Evolutionary conservation across 2,888 invertebrate species (phyloP).

Genomic region (Laspeyria flexula): DNA sequence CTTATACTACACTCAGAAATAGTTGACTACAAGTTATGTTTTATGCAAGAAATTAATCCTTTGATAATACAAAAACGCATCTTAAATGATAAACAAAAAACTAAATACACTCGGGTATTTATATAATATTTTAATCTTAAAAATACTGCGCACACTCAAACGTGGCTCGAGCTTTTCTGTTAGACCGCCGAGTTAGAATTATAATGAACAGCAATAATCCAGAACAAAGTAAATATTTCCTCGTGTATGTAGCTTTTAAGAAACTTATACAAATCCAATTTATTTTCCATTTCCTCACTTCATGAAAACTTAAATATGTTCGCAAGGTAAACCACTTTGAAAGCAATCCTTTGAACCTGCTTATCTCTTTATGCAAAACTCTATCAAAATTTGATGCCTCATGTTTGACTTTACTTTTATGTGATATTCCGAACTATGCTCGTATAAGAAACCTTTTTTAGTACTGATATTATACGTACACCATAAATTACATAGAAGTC

Average conservation of each 20-base stretch:
- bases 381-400: conserved; percentile 75
- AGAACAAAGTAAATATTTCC: conserved; percentile 77
- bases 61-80: too few species aligned
- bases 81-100: too few species aligned
- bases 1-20: too few species aligned
- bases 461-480: background rate
- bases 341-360: conserved; percentile 83
- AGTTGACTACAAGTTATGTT: too few species aligned
- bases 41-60: too few species aligned
- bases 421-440: conserved; percentile 16
- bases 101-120: background rate
- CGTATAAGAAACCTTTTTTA: background rate
- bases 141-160: conserved; percentile 30
- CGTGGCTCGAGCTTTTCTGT: conserved; percentile 40
- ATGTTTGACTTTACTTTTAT: conserved; percentile 29
- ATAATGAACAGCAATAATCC: conserved; percentile 64
- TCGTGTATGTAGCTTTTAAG: conserved; percentile 69
- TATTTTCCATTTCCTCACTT: conserved; percentile 85
- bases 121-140: conserved; percentile 14
- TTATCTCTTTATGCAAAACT: conserved; percentile 81
- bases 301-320: conserved; percentile 85
- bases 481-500: background rate
- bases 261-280: conserved; percentile 84
- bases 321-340: conserved; percentile 83
- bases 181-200: conserved; percentile 55